Percentiles rank a stretch among this genome's conserved stretches.
Evolutionary conservation across 2,113 vertebrate genomes (phyloP).

Genomic region (Ammodytes marinus): DNA sequence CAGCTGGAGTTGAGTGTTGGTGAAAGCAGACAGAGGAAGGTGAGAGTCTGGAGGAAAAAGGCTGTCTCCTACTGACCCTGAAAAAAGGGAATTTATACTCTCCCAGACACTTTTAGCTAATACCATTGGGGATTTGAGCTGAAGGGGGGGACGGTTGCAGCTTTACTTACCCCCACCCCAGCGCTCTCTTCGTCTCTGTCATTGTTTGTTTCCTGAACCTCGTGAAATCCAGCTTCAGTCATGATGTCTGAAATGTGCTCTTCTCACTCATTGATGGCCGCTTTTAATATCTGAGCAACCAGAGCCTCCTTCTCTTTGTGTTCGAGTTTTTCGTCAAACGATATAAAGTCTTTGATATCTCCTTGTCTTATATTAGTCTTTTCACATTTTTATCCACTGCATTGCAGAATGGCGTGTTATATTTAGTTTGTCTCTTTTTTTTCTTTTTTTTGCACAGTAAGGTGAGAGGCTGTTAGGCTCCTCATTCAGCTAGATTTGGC

Average conservation of each 20-base stretch:
- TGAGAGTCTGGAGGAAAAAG: conserved; percentile 12
- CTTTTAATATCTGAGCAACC: conserved; percentile 27
- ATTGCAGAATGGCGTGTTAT: neutral
- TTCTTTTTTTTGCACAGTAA: conserved; percentile 1
- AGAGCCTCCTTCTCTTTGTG: conserved; percentile 17
- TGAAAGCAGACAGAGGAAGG: conserved; percentile 27
- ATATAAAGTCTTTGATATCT: neutral
- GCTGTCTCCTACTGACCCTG: conserved; percentile 41
- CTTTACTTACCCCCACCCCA: conserved; percentile 53
- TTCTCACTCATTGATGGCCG: conserved; percentile 19
- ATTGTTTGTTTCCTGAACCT: conserved; percentile 47
- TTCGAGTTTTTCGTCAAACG: neutral
- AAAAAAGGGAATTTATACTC: conserved; percentile 53
- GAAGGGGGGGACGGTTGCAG: conserved; percentile 35
- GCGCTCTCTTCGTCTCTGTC: conserved; percentile 27
- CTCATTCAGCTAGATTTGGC: conserved; percentile 22
- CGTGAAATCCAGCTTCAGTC: conserved; percentile 37
- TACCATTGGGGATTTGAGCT: conserved; percentile 61
- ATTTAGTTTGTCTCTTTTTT: neutral
- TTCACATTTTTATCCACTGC: neutral
- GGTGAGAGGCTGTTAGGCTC: conserved; percentile 20
- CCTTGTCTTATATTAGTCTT: neutral
- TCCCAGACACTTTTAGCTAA: conserved; percentile 56
- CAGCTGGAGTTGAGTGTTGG: conserved; percentile 14
- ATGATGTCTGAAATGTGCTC: conserved; percentile 40